phyloP scores from a whole-genome alignment of 2,888 invertebrate species.

The Halictus quadricinctus region DNA sequence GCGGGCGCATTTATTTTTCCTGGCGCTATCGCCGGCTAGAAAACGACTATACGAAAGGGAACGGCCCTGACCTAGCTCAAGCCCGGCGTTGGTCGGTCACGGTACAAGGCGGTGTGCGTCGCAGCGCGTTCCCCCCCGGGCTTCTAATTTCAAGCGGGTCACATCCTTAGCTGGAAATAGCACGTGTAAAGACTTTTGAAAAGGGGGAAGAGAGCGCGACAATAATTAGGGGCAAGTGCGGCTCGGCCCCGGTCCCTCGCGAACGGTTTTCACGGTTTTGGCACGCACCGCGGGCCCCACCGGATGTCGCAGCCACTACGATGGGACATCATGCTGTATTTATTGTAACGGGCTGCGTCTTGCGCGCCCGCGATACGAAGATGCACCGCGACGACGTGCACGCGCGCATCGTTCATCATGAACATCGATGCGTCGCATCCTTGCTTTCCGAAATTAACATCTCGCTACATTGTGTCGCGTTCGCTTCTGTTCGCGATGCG shows the following conservation, averaged over 20 bases:
- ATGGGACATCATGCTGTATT: constrained; percentile 49
- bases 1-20: constrained; percentile 20
- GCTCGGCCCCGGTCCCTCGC: constrained; percentile 16
- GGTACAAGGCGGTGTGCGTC: background rate
- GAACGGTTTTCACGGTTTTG: constrained; percentile 59
- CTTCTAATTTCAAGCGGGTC: constrained; percentile 66
- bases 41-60: constrained; percentile 24
- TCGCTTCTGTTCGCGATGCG: constrained; percentile 1
- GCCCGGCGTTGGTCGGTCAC: constrained; percentile 23
- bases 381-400: constrained; percentile 41
- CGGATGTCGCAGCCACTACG: constrained; percentile 60
- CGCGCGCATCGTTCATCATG: constrained; percentile 61
- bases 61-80: constrained; percentile 69
- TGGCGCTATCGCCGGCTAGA: background rate
- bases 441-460: constrained; percentile 61
- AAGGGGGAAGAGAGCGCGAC: constrained; percentile 41
- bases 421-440: constrained; percentile 57
- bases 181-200: constrained; percentile 39
- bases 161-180: constrained; percentile 67
- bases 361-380: constrained; percentile 35
- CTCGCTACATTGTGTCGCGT: constrained; percentile 58
- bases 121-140: constrained; percentile 34
- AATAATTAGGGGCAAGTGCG: constrained; percentile 64
- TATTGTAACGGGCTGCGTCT: constrained; percentile 64
- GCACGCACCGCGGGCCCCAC: constrained; percentile 65